These are phyloP conservation scores for Archips xylosteana DNA, from an alignment of 2,888 invertebrate species.

Conservation along the genomic window DNA sequence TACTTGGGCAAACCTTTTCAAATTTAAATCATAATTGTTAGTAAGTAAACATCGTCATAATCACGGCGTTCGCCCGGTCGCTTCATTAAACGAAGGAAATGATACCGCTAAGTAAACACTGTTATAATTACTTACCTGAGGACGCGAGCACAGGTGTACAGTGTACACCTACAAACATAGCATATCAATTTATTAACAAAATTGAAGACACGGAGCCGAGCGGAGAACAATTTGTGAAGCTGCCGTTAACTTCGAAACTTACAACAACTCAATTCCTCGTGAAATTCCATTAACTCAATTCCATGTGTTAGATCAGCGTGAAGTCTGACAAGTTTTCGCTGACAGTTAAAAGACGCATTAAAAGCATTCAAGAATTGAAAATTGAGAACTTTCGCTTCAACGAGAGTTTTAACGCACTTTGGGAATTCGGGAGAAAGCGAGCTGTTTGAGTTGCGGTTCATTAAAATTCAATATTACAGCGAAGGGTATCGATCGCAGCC, in stretches of 20 bases:
- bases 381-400: conserved; percentile 37
- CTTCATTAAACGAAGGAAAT: conserved; percentile 30
- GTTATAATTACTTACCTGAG: conserved; percentile 32
- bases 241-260: conserved; percentile 50
- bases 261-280: conserved; percentile 50
- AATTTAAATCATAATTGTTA: conserved; percentile 31
- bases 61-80: conserved; percentile 18
- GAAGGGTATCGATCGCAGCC: conserved; percentile 63
- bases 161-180: conserved; percentile 3
- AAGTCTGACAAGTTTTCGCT: conserved; percentile 51
- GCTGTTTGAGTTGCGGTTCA: conserved; percentile 66
- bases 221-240: conserved; percentile 53
- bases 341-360: conserved; percentile 63
- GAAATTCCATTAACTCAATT: conserved; percentile 59
- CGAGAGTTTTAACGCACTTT: conserved; percentile 56
- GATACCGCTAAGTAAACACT: conserved; percentile 33
- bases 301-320: conserved; percentile 59
- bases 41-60: conserved; percentile 13
- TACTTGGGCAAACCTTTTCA: conserved; percentile 23
- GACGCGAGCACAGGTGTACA: conserved; percentile 8
- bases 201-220: conserved; percentile 49
- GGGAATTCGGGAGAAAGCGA: conserved; percentile 53
- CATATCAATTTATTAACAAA: conserved; percentile 43
- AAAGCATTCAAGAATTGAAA: conserved; percentile 53
- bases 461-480: conserved; percentile 71